Evolutionary conservation across 2,888 invertebrate species (phyloP).

Genomic region (Archaeoteleia sp.): DNA sequence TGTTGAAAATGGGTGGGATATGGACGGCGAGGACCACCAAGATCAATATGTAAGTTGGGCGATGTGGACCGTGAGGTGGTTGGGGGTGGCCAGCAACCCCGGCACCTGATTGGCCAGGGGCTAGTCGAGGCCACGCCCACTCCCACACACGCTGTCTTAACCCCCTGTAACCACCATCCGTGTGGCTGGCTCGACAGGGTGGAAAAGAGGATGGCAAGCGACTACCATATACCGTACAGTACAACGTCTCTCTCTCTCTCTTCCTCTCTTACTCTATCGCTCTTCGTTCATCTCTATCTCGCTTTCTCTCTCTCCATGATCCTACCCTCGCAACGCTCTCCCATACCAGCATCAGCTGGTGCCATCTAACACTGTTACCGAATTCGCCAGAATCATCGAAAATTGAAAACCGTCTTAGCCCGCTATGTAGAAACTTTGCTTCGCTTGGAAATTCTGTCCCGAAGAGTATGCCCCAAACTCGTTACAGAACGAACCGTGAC

Average conservation of each 20-base stretch:
- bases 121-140: conserved; percentile 73
- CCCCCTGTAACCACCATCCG: conserved; percentile 65
- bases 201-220: conserved; percentile 56
- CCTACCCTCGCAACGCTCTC: conserved; percentile 35
- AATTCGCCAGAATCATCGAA: conserved; percentile 74
- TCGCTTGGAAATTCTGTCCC: conserved; percentile 20
- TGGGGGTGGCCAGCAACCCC: conserved; percentile 72
- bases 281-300: conserved; percentile 34
- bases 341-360: conserved; percentile 51
- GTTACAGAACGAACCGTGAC: conserved; percentile 42
- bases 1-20: conserved; percentile 47
- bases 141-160: conserved; percentile 75
- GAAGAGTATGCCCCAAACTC: conserved; percentile 25
- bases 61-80: conserved; percentile 72
- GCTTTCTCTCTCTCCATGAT: conserved; percentile 48
- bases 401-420: conserved; percentile 71
- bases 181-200: conserved; percentile 53
- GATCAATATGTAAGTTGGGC: conserved; percentile 75
- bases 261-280: conserved; percentile 10
- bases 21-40: conserved; percentile 72
- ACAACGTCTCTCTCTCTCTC: conserved; percentile 34
- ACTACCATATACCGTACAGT: conserved; percentile 49
- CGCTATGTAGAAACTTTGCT: conserved; percentile 23
- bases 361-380: conserved; percentile 66
- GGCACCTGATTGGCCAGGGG: conserved; percentile 74